These are phyloP conservation scores for Drosophila littoralis DNA, from an alignment of 1,140 invertebrate genomes.

Conservation along the genomic window DNA sequence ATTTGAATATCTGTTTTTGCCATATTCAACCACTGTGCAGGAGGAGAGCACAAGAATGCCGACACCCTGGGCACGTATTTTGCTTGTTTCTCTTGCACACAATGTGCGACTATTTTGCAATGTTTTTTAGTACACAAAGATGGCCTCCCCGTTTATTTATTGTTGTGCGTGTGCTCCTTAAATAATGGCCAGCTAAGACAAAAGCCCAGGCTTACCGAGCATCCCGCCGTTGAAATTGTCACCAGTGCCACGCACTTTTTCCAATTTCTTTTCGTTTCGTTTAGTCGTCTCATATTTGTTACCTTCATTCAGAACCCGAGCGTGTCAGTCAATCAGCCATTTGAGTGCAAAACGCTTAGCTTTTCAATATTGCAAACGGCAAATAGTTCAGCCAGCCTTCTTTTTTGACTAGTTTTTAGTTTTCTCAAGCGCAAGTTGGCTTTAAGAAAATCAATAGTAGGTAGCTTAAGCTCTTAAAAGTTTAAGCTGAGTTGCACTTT, in stretches of 20 bases:
- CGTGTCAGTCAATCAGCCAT: conserved; percentile 58
- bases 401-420: too few relatives aligned
- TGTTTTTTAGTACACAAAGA: conserved; percentile 23
- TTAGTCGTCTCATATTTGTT: conserved; percentile 26
- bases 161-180: conserved; percentile 62
- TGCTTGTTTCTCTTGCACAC: conserved; percentile 45
- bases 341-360: conserved; percentile 38
- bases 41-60: background rate
- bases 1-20: background rate
- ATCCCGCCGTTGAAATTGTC: conserved; percentile 48
- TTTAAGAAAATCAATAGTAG: too few relatives aligned
- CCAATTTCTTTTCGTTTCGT: conserved; percentile 18
- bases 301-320: conserved; percentile 26
- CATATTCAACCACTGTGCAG: background rate
- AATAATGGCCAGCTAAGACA: conserved; percentile 59
- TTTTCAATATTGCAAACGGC: conserved; percentile 34
- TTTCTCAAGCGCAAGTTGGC: too few relatives aligned
- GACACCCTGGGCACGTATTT: conserved; percentile 57
- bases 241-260: conserved; percentile 42
- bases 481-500: too few relatives aligned
- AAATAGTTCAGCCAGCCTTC: background rate
- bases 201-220: conserved; percentile 43
- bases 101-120: conserved; percentile 53
- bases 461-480: too few relatives aligned
- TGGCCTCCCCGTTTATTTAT: conserved; percentile 45